Evolutionary conservation across 2,113 vertebrate species (phyloP), one percentile per base, ranked within the genome.

Genomic region (Xenopus borealis): DNA sequence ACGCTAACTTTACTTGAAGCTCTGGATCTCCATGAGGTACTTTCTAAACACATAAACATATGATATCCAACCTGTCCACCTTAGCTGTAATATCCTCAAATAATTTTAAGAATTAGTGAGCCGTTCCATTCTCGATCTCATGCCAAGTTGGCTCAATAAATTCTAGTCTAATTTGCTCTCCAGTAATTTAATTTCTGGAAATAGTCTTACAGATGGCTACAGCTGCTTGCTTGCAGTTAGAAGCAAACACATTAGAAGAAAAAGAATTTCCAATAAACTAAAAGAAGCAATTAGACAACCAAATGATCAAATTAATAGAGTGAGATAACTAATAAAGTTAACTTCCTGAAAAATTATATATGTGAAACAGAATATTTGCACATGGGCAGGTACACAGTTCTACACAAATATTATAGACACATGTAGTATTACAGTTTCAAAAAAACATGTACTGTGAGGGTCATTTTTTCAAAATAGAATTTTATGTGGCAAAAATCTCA

Each of bases 101-200:
- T 67, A 67, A 62, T 69, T 75, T 23, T 13, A 62, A 20, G 46
- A 75, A 75, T 69, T 53, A 75, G 58, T 44, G 23, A 62, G 23
- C 6, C n/a, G 4, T 69, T 66, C 73, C 58, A 45, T 7, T 16
- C 9, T 50, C 57, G 17, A 18, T 14, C 18, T 8, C 2, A 7
- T 68, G 72, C 72, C 66, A 75, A 61, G 55, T 75, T 75, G 73
- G 73, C 73, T 33, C n/a, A 13, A n/a, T 40, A 52, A 10, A 16
- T 62, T 69, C 45, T 40, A 23, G 47, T 46, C 59, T 75, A 69
- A 75, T 75, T 75, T 69, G 23, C 46, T 69, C n/a, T 20, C 66
- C 16, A 16, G 45, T 75, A 75, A 75, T 75, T 69, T 52, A 62
- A 69, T 75, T 75, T 63, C 14, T 69, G 55, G 16, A 67, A 75